Conservation (phyloP, 2,797 vertebrate species). For the Sebastes minor region DNA sequence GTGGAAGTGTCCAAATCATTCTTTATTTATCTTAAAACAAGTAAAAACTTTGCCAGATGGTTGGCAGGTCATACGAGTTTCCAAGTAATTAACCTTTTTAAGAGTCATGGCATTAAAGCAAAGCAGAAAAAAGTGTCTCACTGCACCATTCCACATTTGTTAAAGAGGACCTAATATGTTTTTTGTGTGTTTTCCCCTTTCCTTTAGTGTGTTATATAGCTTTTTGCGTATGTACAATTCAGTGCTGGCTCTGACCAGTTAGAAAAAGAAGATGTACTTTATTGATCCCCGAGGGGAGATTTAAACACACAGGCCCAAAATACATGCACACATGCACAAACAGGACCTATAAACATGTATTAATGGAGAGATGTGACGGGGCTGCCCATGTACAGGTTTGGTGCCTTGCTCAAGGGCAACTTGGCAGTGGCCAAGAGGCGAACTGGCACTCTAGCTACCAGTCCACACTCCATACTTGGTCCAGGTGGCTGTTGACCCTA, state of each 20-base stretch:
- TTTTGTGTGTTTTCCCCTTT: neutral
- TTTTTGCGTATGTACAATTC: neutral
- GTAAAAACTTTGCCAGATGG: neutral
- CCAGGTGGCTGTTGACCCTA: no score
- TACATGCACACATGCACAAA: no score
- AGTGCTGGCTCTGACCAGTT: no score
- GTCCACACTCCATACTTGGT: no score
- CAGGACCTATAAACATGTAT: no score
- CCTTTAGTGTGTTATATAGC: neutral
- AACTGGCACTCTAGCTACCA: no score
- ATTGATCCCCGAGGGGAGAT: no score
- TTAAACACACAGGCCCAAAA: no score
- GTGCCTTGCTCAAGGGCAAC: no score
- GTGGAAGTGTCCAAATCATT: neutral
- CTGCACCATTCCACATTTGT: neutral
- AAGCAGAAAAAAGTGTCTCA: neutral
- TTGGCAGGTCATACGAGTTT: neutral
- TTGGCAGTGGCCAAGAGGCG: no score
- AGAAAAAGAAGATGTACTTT: no score
- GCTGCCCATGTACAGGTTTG: no score
- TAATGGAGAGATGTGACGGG: fast-evolving
- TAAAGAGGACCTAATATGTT: neutral
- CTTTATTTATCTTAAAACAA: neutral
- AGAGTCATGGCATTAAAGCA: neutral
- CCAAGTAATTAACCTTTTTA: neutral